Evolutionary conservation across 2,113 vertebrate species (phyloP), one percentile per base, ranked within the genome.

Genomic region (Manacus vitellinus): DNA sequence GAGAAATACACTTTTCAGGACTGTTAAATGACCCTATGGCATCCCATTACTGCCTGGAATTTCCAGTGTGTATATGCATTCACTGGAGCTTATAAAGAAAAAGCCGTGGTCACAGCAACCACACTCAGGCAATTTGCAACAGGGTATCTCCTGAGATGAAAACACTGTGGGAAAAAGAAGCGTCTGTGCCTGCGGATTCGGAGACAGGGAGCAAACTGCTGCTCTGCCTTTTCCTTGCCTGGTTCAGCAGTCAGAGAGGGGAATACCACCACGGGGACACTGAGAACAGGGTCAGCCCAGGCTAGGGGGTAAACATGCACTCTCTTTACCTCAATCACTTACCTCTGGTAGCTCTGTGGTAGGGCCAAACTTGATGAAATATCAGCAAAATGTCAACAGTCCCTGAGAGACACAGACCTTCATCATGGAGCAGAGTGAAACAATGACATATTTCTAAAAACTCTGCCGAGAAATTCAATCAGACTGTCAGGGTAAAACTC

Each of bases 341-440:
- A 89, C 88, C 92, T 80, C 90, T 56, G 76, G 68, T 47, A 94
- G 68, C 76, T 68, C 54, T 81, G 56, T 18, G 56, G 47, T 65
- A 78, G 88, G 72, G 65, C 68, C 75, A 92, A 63, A 83, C 54
- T 74, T 39, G 66, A 87, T 46, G 70, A 92, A 85, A 77, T 61
- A 92, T 3, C 91, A 94, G 80, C 70, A 94, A 96, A 96, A 91
- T 76, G 70, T 82, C 88, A 92, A 27, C 92, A 68, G 59, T 62
- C 68, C 83, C 94, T 41, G 61, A 96, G 80, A 96, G 85, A 92
- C 59, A 54, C 3, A 0, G 9, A 86, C 76, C 68, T 89, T 68
- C 1, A 0, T 49, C 91, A 81, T 1, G 5, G 70, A 92, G 41
- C 70, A 68, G 35, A 91, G 84, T 27, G 66, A 92, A 92, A 89